phyloP scores from a whole-genome alignment of 1,140 invertebrate species.

The Camponotus pennsylvanicus region DNA sequence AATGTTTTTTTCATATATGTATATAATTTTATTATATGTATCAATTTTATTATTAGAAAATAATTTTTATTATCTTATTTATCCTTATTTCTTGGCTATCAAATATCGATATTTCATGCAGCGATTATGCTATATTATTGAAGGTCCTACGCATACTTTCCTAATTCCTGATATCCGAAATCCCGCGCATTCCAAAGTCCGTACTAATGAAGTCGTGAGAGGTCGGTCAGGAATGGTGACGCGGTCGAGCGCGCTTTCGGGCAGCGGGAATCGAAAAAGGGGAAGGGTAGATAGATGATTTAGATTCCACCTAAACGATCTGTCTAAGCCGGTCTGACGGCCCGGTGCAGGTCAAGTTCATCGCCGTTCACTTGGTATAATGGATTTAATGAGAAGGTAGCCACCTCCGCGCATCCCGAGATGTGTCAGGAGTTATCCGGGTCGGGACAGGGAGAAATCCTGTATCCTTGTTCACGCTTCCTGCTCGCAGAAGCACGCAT shows the following conservation, averaged over 20 bases:
- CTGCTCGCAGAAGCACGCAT: slow-evolving; percentile 11
- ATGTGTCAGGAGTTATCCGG: slow-evolving; percentile 33
- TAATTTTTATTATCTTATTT: background rate
- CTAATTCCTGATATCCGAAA: slow-evolving; percentile 42
- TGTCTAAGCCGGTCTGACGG: slow-evolving; percentile 74
- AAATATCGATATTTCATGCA: background rate
- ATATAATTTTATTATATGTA: background rate
- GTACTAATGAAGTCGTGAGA: slow-evolving; percentile 79
- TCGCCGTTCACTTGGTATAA: slow-evolving; percentile 76
- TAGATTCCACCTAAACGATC: slow-evolving; percentile 80
- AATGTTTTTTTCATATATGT: background rate
- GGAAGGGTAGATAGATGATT: slow-evolving; percentile 71
- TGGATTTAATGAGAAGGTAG: slow-evolving; percentile 78
- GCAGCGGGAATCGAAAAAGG: slow-evolving; percentile 6
- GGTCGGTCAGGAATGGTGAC: slow-evolving; percentile 60
- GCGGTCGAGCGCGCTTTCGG: slow-evolving; percentile 61
- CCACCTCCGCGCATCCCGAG: slow-evolving; percentile 41
- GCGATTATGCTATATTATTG: slow-evolving; percentile 25
- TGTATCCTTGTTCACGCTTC: slow-evolving; percentile 36
- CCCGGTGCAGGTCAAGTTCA: slow-evolving; percentile 70
- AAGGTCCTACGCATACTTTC: slow-evolving; percentile 29
- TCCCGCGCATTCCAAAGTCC: slow-evolving; percentile 74
- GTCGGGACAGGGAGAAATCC: background rate
- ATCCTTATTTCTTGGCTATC: background rate
- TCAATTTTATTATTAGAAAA: background rate